Conservation (phyloP, 2,797 vertebrate species). For the Myotis vivesi region DNA sequence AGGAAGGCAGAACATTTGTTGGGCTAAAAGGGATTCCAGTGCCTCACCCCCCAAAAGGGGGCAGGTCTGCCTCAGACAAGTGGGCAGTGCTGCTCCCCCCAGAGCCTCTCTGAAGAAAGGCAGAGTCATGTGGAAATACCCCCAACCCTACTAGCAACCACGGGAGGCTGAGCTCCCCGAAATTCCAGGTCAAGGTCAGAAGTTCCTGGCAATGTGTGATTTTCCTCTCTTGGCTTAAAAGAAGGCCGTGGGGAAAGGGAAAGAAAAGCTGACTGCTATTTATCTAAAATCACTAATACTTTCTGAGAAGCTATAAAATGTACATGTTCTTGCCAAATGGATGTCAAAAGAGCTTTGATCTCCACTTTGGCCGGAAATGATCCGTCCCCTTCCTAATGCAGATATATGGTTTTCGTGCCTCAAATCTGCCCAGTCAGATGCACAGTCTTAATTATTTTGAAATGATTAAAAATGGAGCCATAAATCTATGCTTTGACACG, state of each 20-base stretch:
- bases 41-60: background rate
- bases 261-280: background rate
- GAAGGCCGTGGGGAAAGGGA: background rate
- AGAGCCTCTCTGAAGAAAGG: background rate
- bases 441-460: constrained; percentile 81
- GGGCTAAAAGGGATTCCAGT: background rate
- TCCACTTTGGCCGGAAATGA: constrained; percentile 65
- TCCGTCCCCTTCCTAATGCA: constrained; percentile 71
- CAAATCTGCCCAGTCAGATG: constrained; percentile 72
- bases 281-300: constrained; percentile 40
- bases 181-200: constrained; percentile 34
- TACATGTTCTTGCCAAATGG: constrained; percentile 46
- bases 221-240: background rate
- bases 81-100: background rate
- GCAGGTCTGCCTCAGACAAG: background rate
- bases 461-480: constrained; percentile 74
- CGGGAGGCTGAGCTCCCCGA: accelerated
- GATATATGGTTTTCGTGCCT: constrained; percentile 71
- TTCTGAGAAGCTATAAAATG: constrained; percentile 43
- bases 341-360: constrained; percentile 56
- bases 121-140: background rate
- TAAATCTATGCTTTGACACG: constrained; percentile 78
- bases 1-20: background rate
- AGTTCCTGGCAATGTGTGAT: background rate
- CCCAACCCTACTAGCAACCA: background rate